Conservation (phyloP, 2,888 invertebrate species). For the Epirrhoe tristata region DNA sequence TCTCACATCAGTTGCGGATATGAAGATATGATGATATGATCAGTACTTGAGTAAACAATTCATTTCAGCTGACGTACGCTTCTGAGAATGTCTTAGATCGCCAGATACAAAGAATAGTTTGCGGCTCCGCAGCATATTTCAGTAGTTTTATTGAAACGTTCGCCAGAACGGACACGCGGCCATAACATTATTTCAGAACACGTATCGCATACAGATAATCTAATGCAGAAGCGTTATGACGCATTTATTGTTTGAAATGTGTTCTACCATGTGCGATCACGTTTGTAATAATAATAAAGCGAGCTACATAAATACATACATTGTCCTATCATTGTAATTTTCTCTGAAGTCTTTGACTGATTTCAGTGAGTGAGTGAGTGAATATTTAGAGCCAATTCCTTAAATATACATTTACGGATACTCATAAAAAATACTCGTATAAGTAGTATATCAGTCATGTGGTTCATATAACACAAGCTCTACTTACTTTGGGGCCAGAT, state of each 20-base stretch:
- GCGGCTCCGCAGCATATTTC: conserved; percentile 58
- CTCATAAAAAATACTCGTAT: too few species aligned
- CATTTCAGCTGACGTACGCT: conserved; percentile 40
- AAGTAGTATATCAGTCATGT: too few species aligned
- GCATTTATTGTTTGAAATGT: conserved; percentile 78
- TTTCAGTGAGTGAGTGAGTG: background rate
- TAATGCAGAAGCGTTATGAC: conserved; percentile 77
- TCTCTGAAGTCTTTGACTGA: background rate
- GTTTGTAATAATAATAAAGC: conserved; percentile 51
- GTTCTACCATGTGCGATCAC: conserved; percentile 60
- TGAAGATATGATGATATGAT: conserved; percentile 43
- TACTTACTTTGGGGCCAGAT: too few species aligned
- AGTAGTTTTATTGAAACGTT: conserved; percentile 66
- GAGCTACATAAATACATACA: conserved; percentile 32
- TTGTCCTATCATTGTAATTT: background rate
- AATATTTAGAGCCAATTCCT: background rate
- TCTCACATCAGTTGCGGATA: conserved; percentile 29
- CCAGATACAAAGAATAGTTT: conserved; percentile 43
- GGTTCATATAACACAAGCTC: too few species aligned
- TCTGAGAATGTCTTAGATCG: conserved; percentile 42
- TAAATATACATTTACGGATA: background rate
- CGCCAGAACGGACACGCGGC: conserved; percentile 56
- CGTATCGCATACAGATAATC: conserved; percentile 79
- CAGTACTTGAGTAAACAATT: conserved; percentile 40
- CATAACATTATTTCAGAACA: conserved; percentile 81